Evolutionary conservation across 1,140 invertebrate genomes (phyloP), one percentile per base, ranked within the genome.

Genomic region (Elymnias hypermnestra): DNA sequence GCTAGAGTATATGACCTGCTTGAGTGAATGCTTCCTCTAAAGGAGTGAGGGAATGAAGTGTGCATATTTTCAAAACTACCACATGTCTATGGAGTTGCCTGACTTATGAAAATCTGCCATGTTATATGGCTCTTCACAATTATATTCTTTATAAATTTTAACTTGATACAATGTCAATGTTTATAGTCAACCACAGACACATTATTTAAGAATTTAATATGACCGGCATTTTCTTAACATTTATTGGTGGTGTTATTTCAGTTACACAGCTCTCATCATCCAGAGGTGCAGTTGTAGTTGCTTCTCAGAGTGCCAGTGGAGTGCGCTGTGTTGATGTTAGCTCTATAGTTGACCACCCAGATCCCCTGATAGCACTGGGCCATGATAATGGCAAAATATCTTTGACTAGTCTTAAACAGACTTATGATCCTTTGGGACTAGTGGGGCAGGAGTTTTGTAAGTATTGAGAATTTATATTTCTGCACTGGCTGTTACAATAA

Each of bases 361-460:
- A 95, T 58, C 91, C 93, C 18, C 86, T 97, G 18, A 83, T 97
- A 21, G 95, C 95, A 0, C 88, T 97, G 39, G 96, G 95, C 1
- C 91, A 95, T 64, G 90, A 91, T 0, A 96, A 94, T 87, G 95
- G 96, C n/a, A 93, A 92, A 86, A 90, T 97, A 14, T 87, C 91
- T 3, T 84, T 97, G 1, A 92, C 91, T 14, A 94, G 92, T 18
- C 93, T 97, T 77, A 92, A 93, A 7, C 90, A 93, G 23, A 89
- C 90, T 3, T 87, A 88, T 83, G 93, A 94, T 66, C 87, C 90
- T 2, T 67, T 89, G 14, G 90, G 89, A 36, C 73, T 94, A 7
- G 87, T 91, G 18, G 93, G 93, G 40, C 92, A 91, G 77, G 94
- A 95, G 83, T 90, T 95, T 78, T 89, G 94, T 94, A 88, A 87